Percentiles rank a stretch among this genome's conserved stretches.
Evolutionary conservation across 2,113 vertebrate species (phyloP).

Genomic region (Pitta sordida): DNA sequence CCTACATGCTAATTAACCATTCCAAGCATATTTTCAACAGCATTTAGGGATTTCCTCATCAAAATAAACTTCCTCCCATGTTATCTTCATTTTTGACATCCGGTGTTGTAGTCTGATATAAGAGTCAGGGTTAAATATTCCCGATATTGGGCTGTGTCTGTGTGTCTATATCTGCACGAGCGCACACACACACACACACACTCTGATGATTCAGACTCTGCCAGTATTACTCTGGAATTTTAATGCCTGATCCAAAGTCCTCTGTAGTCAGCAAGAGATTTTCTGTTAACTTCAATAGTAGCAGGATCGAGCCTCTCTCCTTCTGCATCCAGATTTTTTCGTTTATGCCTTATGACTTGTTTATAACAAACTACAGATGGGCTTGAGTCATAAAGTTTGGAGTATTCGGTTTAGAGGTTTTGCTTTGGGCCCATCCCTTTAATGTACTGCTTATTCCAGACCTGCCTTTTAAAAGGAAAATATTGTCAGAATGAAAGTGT

Average conservation of each 20-base stretch:
- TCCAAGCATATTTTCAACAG: conserved; percentile 76
- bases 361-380: conserved; percentile 68
- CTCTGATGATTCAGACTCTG: conserved; percentile 43
- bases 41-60: conserved; percentile 83
- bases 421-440: conserved; percentile 55
- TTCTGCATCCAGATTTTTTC: conserved; percentile 68
- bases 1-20: conserved; percentile 73
- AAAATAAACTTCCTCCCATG: conserved; percentile 75
- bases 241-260: conserved; percentile 44
- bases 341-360: conserved; percentile 65
- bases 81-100: conserved; percentile 72
- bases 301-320: conserved; percentile 37
- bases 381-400: conserved; percentile 57
- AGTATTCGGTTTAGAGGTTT: conserved; percentile 34
- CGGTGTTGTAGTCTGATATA: not conserved
- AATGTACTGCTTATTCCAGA: conserved; percentile 54
- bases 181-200: rapidly evolving
- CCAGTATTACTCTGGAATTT: conserved; percentile 59
- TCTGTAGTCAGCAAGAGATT: conserved; percentile 59
- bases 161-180: not conserved
- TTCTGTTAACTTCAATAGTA: conserved; percentile 51
- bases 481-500: conserved; percentile 56
- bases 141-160: not conserved
- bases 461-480: conserved; percentile 50
- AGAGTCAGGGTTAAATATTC: not conserved